These are phyloP conservation scores for Takifugu flavidus DNA, from an alignment of 2,113 vertebrate species.

Conservation along the genomic window DNA sequence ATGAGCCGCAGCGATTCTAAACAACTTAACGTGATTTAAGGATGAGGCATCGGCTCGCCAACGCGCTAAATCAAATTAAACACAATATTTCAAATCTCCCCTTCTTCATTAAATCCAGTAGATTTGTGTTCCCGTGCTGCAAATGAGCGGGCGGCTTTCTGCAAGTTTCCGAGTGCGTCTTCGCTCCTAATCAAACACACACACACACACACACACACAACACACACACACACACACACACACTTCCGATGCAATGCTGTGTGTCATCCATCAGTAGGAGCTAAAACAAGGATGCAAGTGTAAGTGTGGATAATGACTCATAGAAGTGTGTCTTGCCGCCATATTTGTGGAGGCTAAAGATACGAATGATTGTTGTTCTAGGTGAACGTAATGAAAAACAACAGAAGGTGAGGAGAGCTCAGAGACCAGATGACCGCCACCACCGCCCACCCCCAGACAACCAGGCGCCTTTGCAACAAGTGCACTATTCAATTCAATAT, in stretches of 20 bases:
- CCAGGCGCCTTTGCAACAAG: neutral
- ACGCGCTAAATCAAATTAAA: slow-evolving; percentile 80
- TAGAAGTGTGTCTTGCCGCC: slow-evolving; percentile 43
- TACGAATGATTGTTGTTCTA: slow-evolving; percentile 52
- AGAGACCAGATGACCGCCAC: slow-evolving; percentile 25
- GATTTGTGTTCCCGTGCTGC: slow-evolving; percentile 45
- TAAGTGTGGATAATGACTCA: slow-evolving; percentile 59
- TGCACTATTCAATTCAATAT: too few relatives aligned
- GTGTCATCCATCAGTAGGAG: slow-evolving; percentile 53
- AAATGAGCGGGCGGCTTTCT: slow-evolving; percentile 41
- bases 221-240: neutral
- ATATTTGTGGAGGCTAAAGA: slow-evolving; percentile 42
- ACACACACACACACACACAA: slow-evolving; percentile 6
- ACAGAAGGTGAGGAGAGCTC: slow-evolving; percentile 41
- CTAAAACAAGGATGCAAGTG: slow-evolving; percentile 51
- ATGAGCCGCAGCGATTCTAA: slow-evolving; percentile 72
- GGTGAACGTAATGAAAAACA: slow-evolving; percentile 48
- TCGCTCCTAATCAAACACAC: slow-evolving; percentile 14
- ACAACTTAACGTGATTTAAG: slow-evolving; percentile 78
- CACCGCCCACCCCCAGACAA: slow-evolving; percentile 14
- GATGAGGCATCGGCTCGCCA: slow-evolving; percentile 70
- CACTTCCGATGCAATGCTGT: slow-evolving; percentile 29
- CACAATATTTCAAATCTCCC: slow-evolving; percentile 69
- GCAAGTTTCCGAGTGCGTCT: slow-evolving; percentile 10
- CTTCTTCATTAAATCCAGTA: slow-evolving; percentile 71